Base-by-base conservation (phyloP, 2,888 invertebrate genomes). In the Netelia virgata region DNA sequence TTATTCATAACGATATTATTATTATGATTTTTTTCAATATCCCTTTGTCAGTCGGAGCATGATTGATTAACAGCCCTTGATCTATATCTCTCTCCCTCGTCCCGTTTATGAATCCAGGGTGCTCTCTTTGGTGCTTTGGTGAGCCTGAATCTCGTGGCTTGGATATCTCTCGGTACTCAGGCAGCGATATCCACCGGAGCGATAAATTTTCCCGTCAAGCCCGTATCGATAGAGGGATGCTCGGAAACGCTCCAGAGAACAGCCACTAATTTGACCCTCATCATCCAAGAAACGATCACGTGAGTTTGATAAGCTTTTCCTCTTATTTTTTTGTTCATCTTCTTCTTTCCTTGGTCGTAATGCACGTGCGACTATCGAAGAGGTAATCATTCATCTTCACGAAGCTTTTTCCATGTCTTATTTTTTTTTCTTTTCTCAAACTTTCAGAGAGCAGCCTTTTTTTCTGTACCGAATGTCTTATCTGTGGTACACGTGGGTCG, bases 401-500 rank as follows among this genome's bases (percentile, higher is more conserved):
- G 36, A 6, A 6, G 36, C 36, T 43, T 20, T 23, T 64, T 63
- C 43, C 23, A 50, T 55, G 1, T n/a, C 28, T 47, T 23, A 10
- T 73, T 23, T 16, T 36, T 28, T 41, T 14, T 28, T n/a, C 14
- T 64, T 8, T 28, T 55, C 53, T 69, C 68, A 36, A 36, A 36
- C 36, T 36, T 36, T 6, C 94, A 95, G 95, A 88, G 95, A 95
- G 57, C 94, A 94, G 43, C 95, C 96, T n/a, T 96, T 96, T 91
- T 94, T 95, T 88, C 91, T 97, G 81, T 97, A 96, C 92, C 94
- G 95, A 88, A 92, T 97, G 90, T 97, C 97, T 14, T 97, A 97
- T 93, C 95, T 97, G 92, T 97, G 97, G 94, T 97, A 97, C 93
- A 96, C 97, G 0, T 94, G 96, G 84, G 94, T 97, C n/a, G 97